Evolutionary conservation across 2,888 invertebrate species (phyloP).

Genomic region (Sycophila texana): DNA sequence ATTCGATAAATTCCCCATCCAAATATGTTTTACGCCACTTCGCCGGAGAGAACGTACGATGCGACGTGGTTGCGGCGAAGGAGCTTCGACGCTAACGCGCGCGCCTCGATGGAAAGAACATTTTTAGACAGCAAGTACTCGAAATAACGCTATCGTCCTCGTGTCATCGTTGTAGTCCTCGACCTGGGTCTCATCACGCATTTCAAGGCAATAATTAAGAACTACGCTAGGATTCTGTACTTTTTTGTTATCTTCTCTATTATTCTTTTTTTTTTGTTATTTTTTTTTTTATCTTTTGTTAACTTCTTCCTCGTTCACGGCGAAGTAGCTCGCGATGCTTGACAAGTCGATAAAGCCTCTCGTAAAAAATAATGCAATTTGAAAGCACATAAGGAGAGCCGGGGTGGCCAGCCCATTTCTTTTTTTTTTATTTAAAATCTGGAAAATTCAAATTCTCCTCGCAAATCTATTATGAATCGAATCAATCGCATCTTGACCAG

Average conservation of each 20-base stretch:
- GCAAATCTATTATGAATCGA: constrained; percentile 43
- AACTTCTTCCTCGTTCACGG: constrained; percentile 14
- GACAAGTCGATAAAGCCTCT: constrained; percentile 52
- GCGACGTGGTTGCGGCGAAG: not conserved
- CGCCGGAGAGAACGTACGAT: constrained; percentile 52
- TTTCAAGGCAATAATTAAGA: constrained; percentile 59
- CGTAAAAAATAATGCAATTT: constrained; percentile 57
- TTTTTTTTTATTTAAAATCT: constrained; percentile 43
- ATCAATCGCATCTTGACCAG: constrained; percentile 36
- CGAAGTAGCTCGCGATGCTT: constrained; percentile 30
- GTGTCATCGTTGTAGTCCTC: constrained; percentile 54
- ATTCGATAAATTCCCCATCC: constrained; percentile 6
- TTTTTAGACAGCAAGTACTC: constrained; percentile 48
- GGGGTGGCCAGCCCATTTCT: constrained; percentile 11
- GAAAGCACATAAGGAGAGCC: constrained; percentile 52
- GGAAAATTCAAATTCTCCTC: constrained; percentile 45
- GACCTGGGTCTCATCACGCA: constrained; percentile 55
- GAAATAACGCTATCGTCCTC: constrained; percentile 57
- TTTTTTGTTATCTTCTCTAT: constrained; percentile 19
- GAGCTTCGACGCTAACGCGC: constrained; percentile 12
- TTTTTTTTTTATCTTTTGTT: constrained; percentile 9
- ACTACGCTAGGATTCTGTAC: constrained; percentile 52
- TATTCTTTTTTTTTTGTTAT: constrained; percentile 25
- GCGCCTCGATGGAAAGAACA: constrained; percentile 48
- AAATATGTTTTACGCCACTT: constrained; percentile 42